These are phyloP conservation scores for Lepus townsendii DNA, from an alignment of 2,797 vertebrate species.

Conservation along the genomic window DNA sequence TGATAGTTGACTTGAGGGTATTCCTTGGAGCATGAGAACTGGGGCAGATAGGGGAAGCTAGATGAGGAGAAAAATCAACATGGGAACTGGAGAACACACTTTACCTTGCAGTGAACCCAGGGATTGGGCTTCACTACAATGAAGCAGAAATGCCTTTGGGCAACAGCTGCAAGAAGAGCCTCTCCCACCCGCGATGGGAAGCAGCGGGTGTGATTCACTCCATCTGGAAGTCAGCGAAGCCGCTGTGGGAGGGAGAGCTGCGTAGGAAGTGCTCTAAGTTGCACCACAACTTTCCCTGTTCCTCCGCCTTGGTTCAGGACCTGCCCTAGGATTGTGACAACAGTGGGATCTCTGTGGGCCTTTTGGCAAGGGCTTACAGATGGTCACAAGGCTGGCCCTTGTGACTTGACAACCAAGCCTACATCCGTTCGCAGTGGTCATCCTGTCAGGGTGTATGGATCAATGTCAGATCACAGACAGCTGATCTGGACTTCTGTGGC, in stretches of 20 bases:
- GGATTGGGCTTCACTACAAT: background rate
- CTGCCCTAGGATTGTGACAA: background rate
- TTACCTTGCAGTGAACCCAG: background rate
- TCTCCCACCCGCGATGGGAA: slow-evolving; percentile 24
- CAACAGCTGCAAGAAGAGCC: background rate
- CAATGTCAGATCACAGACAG: background rate
- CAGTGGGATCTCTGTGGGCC: background rate
- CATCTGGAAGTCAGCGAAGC: background rate
- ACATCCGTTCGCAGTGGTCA: background rate
- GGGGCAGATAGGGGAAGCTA: background rate
- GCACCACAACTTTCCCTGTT: background rate
- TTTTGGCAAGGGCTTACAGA: background rate
- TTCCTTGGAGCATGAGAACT: background rate
- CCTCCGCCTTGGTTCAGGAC: background rate
- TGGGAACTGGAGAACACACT: background rate
- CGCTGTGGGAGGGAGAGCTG: background rate
- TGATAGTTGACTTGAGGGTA: background rate
- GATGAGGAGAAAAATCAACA: background rate
- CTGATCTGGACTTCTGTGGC: background rate
- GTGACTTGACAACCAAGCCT: background rate
- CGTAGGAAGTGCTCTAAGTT: slow-evolving; percentile 7
- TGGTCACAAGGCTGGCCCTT: background rate
- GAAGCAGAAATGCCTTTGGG: background rate
- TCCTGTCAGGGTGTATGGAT: background rate
- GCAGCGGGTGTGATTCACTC: slow-evolving; percentile 64